phyloP scores from a whole-genome alignment of 2,888 invertebrate genomes.

The Trachelus stipa region DNA sequence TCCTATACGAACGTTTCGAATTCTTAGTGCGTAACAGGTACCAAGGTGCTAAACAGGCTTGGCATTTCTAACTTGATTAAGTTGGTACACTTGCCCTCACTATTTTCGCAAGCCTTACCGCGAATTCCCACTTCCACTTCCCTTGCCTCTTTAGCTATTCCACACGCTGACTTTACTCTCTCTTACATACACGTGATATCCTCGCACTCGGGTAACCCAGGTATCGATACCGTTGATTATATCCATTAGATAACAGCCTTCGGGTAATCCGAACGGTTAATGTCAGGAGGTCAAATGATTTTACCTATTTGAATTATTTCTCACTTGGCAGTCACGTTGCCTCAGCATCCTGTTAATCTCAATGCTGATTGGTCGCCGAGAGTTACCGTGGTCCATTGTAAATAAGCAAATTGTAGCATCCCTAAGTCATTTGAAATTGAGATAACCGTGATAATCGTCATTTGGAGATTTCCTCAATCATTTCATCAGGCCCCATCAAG shows the following conservation, averaged over 20 bases:
- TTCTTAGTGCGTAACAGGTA: background rate
- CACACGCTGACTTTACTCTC: background rate
- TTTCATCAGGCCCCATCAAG: slow-evolving; percentile 44
- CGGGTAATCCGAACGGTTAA: background rate
- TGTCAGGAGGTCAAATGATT: slow-evolving; percentile 7
- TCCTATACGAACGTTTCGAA: background rate
- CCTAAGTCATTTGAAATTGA: slow-evolving; percentile 20
- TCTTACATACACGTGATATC: background rate
- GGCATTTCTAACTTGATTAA: background rate
- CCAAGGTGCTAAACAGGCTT: slow-evolving; percentile 1
- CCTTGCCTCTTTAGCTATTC: background rate
- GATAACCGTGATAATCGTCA: slow-evolving; percentile 42
- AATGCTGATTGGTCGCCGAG: background rate
- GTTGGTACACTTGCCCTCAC: background rate
- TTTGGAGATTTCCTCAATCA: slow-evolving; percentile 57
- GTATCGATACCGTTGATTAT: slow-evolving; percentile 47
- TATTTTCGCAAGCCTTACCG: background rate
- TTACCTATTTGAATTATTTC: background rate
- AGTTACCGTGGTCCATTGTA: background rate
- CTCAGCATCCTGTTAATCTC: background rate
- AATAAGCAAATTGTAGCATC: slow-evolving; percentile 16
- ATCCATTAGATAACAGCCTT: slow-evolving; percentile 47
- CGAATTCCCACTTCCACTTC: background rate
- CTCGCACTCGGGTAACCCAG: background rate
- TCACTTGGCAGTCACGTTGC: background rate